A percentile compares a stretch with the other conserved stretches of the same genome.
Conservation (phyloP, 2,797 vertebrate genomes). For the Poecilia wingei region DNA sequence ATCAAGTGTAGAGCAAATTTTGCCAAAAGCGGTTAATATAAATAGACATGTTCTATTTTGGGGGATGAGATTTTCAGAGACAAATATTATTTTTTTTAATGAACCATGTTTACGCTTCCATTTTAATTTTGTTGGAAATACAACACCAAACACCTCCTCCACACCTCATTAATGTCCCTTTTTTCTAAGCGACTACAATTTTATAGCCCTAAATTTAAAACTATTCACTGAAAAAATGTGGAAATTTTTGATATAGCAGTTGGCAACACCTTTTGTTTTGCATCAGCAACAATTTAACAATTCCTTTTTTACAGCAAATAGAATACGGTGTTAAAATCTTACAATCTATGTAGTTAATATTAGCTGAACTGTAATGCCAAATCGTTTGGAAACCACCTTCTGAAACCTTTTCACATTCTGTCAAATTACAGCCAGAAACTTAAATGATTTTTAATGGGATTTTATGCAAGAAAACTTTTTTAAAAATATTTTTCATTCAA, state of each 20-base stretch:
- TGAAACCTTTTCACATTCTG: neutral
- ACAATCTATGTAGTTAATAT: neutral
- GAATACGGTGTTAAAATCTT: neutral
- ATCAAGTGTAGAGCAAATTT: neutral
- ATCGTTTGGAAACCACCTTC: neutral
- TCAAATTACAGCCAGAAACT: neutral
- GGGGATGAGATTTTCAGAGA: neutral
- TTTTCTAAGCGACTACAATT: neutral
- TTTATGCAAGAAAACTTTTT: neutral
- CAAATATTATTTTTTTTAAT: neutral
- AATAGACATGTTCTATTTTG: neutral
- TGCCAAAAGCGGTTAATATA: neutral
- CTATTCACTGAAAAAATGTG: neutral
- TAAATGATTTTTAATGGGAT: neutral
- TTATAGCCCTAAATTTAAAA: neutral
- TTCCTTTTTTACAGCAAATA: neutral
- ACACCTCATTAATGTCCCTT: neutral
- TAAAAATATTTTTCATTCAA: neutral
- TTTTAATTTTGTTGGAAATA: neutral
- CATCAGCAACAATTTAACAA: neutral
- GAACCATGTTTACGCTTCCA: neutral
- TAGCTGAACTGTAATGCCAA: neutral
- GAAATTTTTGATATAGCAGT: neutral
- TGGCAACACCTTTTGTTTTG: neutral
- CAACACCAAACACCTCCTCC: neutral